Conservation (phyloP, 2,797 vertebrate species). For the Lutjanus argentimaculatus region DNA sequence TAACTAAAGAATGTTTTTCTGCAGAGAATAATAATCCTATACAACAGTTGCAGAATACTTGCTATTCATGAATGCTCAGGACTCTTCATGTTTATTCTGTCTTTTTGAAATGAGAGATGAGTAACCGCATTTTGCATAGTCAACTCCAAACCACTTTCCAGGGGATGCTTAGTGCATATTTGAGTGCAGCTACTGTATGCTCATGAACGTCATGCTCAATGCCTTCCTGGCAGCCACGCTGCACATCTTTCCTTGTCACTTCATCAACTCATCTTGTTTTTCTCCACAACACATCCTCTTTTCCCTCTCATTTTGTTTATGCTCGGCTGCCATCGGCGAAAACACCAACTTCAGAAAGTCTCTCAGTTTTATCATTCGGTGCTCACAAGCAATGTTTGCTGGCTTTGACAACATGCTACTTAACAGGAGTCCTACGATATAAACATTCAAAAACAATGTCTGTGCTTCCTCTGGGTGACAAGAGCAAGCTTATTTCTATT, state of each 20-base stretch:
- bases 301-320: not conserved
- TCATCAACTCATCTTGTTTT: conserved; percentile 8
- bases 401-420: not conserved
- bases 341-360: not conserved
- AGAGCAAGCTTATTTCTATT: not conserved
- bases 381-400: not conserved
- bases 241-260: conserved; percentile 4
- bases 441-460: not conserved
- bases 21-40: not conserved
- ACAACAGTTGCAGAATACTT: not conserved
- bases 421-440: not conserved
- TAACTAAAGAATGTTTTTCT: not conserved
- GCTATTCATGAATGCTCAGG: not conserved
- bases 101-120: conserved; percentile 9
- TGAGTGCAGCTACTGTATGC: conserved; percentile 16
- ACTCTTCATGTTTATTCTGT: not conserved
- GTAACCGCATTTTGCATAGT: not conserved
- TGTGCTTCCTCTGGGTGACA: not conserved
- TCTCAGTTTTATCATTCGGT: not conserved
- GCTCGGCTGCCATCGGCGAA: not conserved
- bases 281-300: not conserved
- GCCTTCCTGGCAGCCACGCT: conserved; percentile 13
- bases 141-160: conserved; percentile 18
- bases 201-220: not conserved
- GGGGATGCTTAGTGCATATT: conserved; percentile 6